Conservation (phyloP, 2,113 vertebrate genomes). For the Scartelaos histophorus region DNA sequence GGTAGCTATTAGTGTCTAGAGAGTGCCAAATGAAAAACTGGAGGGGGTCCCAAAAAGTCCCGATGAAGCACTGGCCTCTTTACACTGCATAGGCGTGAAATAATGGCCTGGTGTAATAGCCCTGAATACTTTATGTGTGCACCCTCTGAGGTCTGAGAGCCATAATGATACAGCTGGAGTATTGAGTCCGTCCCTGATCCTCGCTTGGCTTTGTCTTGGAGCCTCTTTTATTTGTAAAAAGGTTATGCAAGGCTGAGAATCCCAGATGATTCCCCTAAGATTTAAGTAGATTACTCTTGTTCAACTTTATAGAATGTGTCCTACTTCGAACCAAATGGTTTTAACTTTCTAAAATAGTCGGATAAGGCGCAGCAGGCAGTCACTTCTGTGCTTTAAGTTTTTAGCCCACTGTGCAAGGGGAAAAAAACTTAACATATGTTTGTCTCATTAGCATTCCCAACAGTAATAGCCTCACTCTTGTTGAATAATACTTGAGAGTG, state of each 20-base stretch:
- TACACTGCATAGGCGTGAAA: slow-evolving; percentile 55
- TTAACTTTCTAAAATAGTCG: slow-evolving; percentile 6
- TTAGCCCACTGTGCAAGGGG: not conserved
- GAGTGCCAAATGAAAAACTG: slow-evolving; percentile 62
- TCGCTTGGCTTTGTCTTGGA: slow-evolving; percentile 28
- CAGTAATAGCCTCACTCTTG: not conserved
- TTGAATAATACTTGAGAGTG: not conserved
- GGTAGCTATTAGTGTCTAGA: slow-evolving; percentile 52
- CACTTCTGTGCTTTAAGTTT: not conserved
- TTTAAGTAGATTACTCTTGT: slow-evolving; percentile 18
- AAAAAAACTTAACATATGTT: not conserved
- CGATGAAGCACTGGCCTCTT: slow-evolving; percentile 58
- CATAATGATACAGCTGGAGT: slow-evolving; percentile 47
- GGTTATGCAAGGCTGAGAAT: slow-evolving; percentile 12
- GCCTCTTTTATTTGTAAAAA: slow-evolving; percentile 25
- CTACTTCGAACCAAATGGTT: slow-evolving; percentile 3
- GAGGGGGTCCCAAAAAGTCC: slow-evolving; percentile 58
- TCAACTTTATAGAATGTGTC: slow-evolving; percentile 21
- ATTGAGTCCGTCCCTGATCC: slow-evolving; percentile 26
- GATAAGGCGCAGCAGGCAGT: not conserved
- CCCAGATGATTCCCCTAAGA: slow-evolving; percentile 23
- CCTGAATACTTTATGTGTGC: slow-evolving; percentile 45
- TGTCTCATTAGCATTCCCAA: not conserved
- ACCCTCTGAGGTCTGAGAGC: slow-evolving; percentile 36
- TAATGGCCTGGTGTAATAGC: slow-evolving; percentile 61